A percentile compares a stretch with the other conserved stretches of the same genome.
Conservation (phyloP, 2,888 invertebrate genomes). For the Tinea pellionella region DNA sequence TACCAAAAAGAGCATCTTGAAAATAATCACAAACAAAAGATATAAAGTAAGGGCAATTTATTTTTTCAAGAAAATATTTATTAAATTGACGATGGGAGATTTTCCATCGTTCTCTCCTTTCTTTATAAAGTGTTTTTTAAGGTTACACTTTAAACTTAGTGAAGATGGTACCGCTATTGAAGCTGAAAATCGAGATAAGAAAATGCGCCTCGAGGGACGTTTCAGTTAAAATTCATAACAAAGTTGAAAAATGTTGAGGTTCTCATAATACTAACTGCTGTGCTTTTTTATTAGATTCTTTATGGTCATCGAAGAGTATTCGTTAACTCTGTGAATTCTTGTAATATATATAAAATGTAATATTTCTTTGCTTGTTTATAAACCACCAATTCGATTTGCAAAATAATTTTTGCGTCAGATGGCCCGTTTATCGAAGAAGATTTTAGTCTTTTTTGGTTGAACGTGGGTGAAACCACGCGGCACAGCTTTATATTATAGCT, state of each 20-base stretch:
- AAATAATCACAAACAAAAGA: not conserved
- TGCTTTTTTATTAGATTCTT: not conserved
- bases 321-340: no score
- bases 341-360: no score
- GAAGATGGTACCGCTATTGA: not conserved
- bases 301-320: not conserved
- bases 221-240: not conserved
- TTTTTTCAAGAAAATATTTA: not conserved
- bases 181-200: not conserved
- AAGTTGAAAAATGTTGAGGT: not conserved
- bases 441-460: no score
- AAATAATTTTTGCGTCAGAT: no score
- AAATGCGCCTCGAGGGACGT: not conserved
- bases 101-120: not conserved
- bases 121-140: constrained; percentile 1
- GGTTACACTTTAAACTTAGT: not conserved
- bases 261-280: not conserved
- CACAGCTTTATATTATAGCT: no score
- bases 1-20: not conserved
- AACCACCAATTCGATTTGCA: no score
- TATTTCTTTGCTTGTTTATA: no score
- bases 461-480: no score
- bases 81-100: constrained; percentile 3
- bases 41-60: not conserved
- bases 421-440: no score